These are phyloP conservation scores for Cebus imitator DNA, from an alignment of 2,113 vertebrate genomes.

Conservation along the genomic window DNA sequence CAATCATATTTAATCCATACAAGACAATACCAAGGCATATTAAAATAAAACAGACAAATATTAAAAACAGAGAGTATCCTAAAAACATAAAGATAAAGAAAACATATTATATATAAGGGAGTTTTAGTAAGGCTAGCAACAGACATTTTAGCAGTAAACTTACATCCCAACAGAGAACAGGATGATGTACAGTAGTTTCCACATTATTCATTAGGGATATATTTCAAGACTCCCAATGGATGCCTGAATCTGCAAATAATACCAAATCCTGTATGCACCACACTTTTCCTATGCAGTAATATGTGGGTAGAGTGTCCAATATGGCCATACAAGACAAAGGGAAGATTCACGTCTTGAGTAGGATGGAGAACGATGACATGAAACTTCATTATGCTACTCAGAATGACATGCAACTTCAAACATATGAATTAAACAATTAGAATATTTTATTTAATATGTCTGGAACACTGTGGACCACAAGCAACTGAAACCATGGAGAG, in stretches of 20 bases:
- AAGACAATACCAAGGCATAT: not conserved
- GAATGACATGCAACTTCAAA: not conserved
- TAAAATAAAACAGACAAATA: not conserved
- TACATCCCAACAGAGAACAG: not conserved
- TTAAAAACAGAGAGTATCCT: not conserved
- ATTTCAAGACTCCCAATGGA: not conserved
- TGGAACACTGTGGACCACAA: not conserved
- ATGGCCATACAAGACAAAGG: not conserved
- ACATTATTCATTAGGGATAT: not conserved
- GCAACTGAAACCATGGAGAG: not conserved
- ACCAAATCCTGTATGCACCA: not conserved
- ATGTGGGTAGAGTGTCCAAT: not conserved
- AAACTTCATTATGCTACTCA: not conserved
- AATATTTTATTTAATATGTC: not conserved
- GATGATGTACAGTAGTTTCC: not conserved
- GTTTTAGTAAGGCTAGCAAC: not conserved
- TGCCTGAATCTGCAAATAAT: not conserved
- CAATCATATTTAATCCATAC: not conserved
- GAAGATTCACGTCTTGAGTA: not conserved
- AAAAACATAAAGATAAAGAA: not conserved
- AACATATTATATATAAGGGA: not conserved
- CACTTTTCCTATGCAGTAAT: not conserved
- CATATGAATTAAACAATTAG: not conserved
- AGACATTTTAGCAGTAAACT: not conserved
- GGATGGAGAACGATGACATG: not conserved